Evolutionary conservation across 1,140 invertebrate genomes (phyloP), one percentile per base, ranked within the genome.

Genomic region (Aporrectodea caliginosa): DNA sequence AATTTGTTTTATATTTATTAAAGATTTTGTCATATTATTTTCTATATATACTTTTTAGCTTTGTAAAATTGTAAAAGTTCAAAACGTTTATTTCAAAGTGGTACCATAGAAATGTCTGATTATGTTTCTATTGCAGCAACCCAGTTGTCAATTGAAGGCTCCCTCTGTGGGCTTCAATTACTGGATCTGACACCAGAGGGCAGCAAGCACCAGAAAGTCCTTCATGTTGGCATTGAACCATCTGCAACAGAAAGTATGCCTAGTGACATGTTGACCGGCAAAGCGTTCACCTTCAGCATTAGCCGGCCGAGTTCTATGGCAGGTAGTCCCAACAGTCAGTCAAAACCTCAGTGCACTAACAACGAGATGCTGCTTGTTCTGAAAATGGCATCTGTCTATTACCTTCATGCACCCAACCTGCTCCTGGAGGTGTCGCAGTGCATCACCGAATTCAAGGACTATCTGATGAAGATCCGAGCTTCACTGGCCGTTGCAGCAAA

Each of bases 351-450:
- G 73, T 68, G 73, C 78, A 31, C 77, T 80, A 88, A 90, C 68
- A 88, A 79, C 27, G 73, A 72, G 70, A 29, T 73, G 32, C 79
- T 78, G 43, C 88, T 93, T 30, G 89, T 88, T 34, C 89, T 97
- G 75, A 90, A 92, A 79, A 93, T 98, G 91, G 96, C 95, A 0
- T 96, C 95, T 58, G 92, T 98, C 43, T 95, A 93, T 90, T 98
- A 98, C 87, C 95, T 94, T 0, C 96, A 98, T 88, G 95, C 93
- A 34, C 93, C 94, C 0, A 91, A 92, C 78, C 92, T 97, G 84
- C 90, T 98, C 22, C 91, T 92, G n/a, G 95, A 98, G 86, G 88
- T 98, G 32, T 84, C 88, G 35, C 93, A 93, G 0, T 97, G 95
- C 87, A 92, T 93, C 22, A 92, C 92, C 14, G 92, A 93, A 82